Evolutionary conservation across 2,797 vertebrate genomes (phyloP), one percentile per base, ranked within the genome.

Genomic region (Caiman crocodilus): DNA sequence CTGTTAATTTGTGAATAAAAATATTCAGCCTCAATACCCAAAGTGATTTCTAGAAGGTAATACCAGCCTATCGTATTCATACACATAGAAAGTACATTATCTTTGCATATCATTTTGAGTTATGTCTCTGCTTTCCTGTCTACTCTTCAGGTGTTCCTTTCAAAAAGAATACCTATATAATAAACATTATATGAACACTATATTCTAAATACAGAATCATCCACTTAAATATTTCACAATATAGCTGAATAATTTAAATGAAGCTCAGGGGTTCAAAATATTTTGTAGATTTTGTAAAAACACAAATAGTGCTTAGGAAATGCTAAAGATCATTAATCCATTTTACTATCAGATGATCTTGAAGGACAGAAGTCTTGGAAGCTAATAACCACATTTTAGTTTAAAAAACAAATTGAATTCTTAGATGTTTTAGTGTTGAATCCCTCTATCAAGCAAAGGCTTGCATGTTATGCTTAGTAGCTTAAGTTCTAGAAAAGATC

Each of bases 301-400:
- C 55, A 77, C 81, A 92, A 25, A 67, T 57, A 90, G 35, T 57
- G 73, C 86, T 85, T 65, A 76, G 82, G 65, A 87, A 92, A 57
- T 20, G 13, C 67, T 85, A 69, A 15, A 11, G 75, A n/a, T 67
- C 82, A 78, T 10, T 79, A 1, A 1, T 64, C 60, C 80, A 50
- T 60, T 93, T 80, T 91, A 76, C 75, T 88, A 88, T 59, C 82
- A 94, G 64, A 61, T 79, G 82, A 83, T 69, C 75, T 82, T 79
- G 76, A 95, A 63, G 92, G 73, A 89, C 25, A n/a, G 79, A 74
- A 96, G 94, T 86, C n/a, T 21, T 56, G 91, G 63, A 85, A 94
- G 90, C 23, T 67, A 23, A 92, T 7, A 28, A 2, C 84, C 0
- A 90, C 88, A 74, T 64, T 83, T 82, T 69, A 94, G 55, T 80